A percentile compares a stretch with the other conserved stretches of the same genome.
Conservation (phyloP, 2,797 vertebrate genomes). For the Rhadinocentrus ornatus region DNA sequence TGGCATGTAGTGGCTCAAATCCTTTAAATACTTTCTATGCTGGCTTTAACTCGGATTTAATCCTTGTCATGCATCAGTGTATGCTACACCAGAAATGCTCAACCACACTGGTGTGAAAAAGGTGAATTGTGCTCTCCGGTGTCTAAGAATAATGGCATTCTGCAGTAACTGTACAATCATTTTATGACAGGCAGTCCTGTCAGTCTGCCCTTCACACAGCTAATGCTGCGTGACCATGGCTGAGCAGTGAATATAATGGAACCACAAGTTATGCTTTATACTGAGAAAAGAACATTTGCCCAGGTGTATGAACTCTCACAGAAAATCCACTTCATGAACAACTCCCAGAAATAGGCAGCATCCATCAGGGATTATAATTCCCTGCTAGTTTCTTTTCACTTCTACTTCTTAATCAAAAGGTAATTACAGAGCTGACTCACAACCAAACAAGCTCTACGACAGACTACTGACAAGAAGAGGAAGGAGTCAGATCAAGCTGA, state of each 20-base stretch:
- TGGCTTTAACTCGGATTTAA: neutral
- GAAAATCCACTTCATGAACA: slow-evolving; percentile 18
- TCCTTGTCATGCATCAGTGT: neutral
- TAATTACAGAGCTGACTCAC: slow-evolving; percentile 26
- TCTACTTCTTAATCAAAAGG: slow-evolving; percentile 21
- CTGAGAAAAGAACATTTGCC: slow-evolving; percentile 40
- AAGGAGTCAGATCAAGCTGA: slow-evolving; percentile 3
- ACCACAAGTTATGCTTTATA: slow-evolving; percentile 48
- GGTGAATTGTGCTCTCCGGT: slow-evolving; percentile 23
- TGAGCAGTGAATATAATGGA: slow-evolving; percentile 49
- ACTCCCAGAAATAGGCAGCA: slow-evolving; percentile 18
- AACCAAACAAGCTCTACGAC: neutral
- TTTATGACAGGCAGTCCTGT: slow-evolving; percentile 50
- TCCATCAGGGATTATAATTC: slow-evolving; percentile 8
- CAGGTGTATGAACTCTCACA: slow-evolving; percentile 44
- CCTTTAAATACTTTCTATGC: neutral
- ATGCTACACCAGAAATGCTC: neutral
- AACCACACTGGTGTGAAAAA: slow-evolving; percentile 10
- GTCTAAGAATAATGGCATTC: slow-evolving; percentile 42
- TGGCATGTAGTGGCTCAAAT: neutral
- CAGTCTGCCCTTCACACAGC: slow-evolving; percentile 58
- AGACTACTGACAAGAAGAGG: slow-evolving; percentile 5
- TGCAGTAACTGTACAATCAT: slow-evolving; percentile 52
- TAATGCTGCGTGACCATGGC: slow-evolving; percentile 49
- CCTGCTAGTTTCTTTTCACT: slow-evolving; percentile 8